A percentile compares a stretch with the other conserved stretches of the same genome.
These are phyloP conservation scores for Bucorvus abyssinicus DNA, from an alignment of 2,797 vertebrate species.

Conservation along the genomic window DNA sequence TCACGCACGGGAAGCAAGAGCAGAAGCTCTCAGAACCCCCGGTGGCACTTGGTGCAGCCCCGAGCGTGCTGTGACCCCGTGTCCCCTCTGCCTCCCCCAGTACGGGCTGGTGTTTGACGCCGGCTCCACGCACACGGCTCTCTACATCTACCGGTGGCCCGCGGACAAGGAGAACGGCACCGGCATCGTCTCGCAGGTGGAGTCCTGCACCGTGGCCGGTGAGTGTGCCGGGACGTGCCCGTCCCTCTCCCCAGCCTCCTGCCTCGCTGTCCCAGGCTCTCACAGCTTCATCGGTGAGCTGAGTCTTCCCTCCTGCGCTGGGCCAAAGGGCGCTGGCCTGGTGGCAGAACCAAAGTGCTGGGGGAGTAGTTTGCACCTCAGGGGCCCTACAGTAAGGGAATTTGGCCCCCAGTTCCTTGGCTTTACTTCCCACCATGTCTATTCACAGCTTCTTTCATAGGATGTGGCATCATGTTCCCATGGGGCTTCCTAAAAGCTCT, in stretches of 20 bases:
- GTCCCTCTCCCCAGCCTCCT: background rate
- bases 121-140: slow-evolving; percentile 87
- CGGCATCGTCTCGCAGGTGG: slow-evolving; percentile 85
- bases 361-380: background rate
- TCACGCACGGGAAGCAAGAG: slow-evolving; percentile 54
- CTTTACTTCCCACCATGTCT: background rate
- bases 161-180: slow-evolving; percentile 88
- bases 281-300: rapidly evolving
- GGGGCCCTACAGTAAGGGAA: background rate
- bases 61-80: slow-evolving; percentile 42
- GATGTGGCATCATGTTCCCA: rapidly evolving
- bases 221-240: background rate
- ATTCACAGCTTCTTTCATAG: background rate
- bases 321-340: background rate
- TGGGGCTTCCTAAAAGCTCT: background rate
- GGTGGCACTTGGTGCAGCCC: slow-evolving; percentile 82
- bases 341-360: background rate
- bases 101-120: slow-evolving; percentile 91
- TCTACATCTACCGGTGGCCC: slow-evolving; percentile 88
- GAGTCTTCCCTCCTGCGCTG: background rate
- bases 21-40: background rate
- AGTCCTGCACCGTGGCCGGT: slow-evolving; percentile 80
- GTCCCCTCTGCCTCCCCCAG: slow-evolving; percentile 63
- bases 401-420: background rate
- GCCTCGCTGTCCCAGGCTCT: rapidly evolving